A percentile compares a stretch with the other conserved stretches of the same genome.
phyloP scores from a whole-genome alignment of 2,888 invertebrate species.

The Caenorhabditis sp. region DNA sequence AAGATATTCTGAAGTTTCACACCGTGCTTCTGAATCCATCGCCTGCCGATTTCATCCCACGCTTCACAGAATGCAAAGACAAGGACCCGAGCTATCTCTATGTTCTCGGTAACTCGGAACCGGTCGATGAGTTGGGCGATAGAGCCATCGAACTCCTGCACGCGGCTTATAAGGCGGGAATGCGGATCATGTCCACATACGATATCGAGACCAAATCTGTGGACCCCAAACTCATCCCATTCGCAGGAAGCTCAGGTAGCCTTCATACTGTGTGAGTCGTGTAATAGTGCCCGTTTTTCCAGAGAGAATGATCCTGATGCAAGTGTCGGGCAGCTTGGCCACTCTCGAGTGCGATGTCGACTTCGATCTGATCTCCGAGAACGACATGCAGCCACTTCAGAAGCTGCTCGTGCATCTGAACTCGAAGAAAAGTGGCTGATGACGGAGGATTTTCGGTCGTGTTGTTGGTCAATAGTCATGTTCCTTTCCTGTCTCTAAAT shows the following conservation, averaged over 20 bases:
- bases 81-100: conserved; percentile 27
- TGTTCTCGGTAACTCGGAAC: conserved; percentile 39
- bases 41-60: conserved; percentile 29
- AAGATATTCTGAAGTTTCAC: neutral
- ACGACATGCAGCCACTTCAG: conserved; percentile 33
- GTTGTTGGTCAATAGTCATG: neutral
- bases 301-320: conserved; percentile 57
- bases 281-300: too few relatives aligned
- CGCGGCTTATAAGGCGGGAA: conserved; percentile 14
- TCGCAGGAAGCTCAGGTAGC: conserved; percentile 45
- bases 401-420: conserved; percentile 33
- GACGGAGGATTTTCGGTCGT: neutral
- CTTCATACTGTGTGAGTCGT: too few relatives aligned
- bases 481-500: neutral
- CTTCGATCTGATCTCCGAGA: conserved; percentile 41
- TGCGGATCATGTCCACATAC: conserved; percentile 38
- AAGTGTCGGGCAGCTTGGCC: conserved; percentile 35
- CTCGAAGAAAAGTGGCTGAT: conserved; percentile 37
- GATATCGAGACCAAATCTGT: conserved; percentile 40
- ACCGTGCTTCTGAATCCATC: conserved; percentile 7
- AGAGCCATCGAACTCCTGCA: conserved; percentile 34
- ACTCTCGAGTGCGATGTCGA: conserved; percentile 36
- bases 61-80: conserved; percentile 19
- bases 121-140: conserved; percentile 31
- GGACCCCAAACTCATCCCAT: conserved; percentile 44